Evolutionary conservation across 1,140 invertebrate genomes (phyloP).

Genomic region (Drosophila nannoptera): DNA sequence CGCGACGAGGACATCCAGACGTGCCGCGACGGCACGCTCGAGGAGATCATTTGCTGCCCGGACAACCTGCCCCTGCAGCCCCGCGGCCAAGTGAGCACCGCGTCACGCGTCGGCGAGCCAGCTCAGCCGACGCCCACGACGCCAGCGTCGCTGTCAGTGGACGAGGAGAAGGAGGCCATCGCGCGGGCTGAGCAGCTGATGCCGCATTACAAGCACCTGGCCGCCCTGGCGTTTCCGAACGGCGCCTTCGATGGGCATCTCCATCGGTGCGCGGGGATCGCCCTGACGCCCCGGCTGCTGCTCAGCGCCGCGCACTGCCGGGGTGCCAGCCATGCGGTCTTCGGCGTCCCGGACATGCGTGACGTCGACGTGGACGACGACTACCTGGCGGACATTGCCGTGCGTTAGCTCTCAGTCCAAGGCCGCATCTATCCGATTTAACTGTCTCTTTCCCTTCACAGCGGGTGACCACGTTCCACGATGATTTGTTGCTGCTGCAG

Average conservation of each 20-base stretch:
- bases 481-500: conserved; percentile 45
- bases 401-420: conserved; percentile 6
- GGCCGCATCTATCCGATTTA: neutral
- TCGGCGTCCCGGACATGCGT: conserved; percentile 54
- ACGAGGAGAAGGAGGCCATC: neutral
- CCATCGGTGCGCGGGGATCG: conserved; percentile 56
- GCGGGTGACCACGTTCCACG: conserved; percentile 32
- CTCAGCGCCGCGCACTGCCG: conserved; percentile 51
- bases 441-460: conserved; percentile 5
- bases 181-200: conserved; percentile 31
- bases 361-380: conserved; percentile 60
- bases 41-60: conserved; percentile 67
- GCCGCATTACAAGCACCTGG: conserved; percentile 49
- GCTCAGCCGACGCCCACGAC: neutral
- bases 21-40: conserved; percentile 39
- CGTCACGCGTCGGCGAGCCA: neutral
- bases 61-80: conserved; percentile 42
- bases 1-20: conserved; percentile 53
- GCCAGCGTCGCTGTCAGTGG: neutral
- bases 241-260: conserved; percentile 58
- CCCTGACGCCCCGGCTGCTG: conserved; percentile 43
- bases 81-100: conserved; percentile 26
- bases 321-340: conserved; percentile 56
- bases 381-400: conserved; percentile 49
- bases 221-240: conserved; percentile 52